phyloP scores from a whole-genome alignment of 2,888 invertebrate species.

The Deilephila porcellus region DNA sequence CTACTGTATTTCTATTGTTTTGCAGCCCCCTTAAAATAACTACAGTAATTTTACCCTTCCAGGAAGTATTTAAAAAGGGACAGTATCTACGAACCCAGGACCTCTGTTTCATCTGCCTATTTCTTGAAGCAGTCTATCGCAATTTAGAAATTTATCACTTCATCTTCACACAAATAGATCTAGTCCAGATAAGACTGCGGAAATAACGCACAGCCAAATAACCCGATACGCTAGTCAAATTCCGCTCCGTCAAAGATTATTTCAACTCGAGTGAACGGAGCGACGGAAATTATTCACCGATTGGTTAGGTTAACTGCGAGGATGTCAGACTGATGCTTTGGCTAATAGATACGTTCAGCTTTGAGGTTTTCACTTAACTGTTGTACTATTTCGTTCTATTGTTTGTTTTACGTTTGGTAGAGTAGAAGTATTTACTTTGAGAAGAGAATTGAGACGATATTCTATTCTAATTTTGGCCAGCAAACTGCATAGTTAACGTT shows the following conservation, averaged over 20 bases:
- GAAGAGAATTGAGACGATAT: too few species aligned
- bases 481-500: too few species aligned
- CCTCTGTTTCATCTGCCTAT: too few species aligned
- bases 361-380: neutral
- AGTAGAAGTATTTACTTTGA: too few species aligned
- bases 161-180: neutral
- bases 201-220: neutral
- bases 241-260: neutral
- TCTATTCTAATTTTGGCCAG: too few species aligned
- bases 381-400: neutral
- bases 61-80: too few species aligned
- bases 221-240: neutral
- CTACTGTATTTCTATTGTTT: too few species aligned
- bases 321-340: conserved; percentile 4
- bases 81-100: too few species aligned
- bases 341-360: neutral
- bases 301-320: conserved; percentile 40
- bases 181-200: neutral
- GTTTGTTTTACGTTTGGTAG: neutral
- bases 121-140: too few species aligned
- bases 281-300: conserved; percentile 48
- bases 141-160: too few species aligned
- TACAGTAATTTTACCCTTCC: too few species aligned
- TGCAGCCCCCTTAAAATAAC: too few species aligned
- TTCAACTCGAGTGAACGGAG: conserved; percentile 3